These are phyloP conservation scores for Ophiothrix spiculata DNA, from an alignment of 35 echinoderm and acorn worm genomes.

Conservation along the genomic window DNA sequence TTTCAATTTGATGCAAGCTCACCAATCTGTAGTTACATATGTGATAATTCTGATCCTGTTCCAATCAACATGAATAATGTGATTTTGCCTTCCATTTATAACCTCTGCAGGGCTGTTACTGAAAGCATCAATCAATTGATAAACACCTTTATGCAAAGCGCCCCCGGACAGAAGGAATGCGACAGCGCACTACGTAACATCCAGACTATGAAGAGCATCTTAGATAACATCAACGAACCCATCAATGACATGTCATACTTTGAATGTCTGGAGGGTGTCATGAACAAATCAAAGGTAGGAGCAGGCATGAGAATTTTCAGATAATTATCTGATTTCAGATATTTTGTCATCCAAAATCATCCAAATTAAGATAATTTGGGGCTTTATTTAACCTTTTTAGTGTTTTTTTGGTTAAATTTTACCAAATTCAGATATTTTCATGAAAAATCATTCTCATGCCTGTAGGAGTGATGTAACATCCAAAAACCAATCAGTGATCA, in stretches of 20 bases:
- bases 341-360: no score
- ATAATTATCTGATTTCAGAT: no score
- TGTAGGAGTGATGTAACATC: conserved; percentile 63
- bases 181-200: conserved; percentile 90
- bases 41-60: neutral
- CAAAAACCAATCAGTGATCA: conserved; percentile 88
- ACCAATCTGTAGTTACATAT: neutral
- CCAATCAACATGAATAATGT: neutral
- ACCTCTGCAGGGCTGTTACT: conserved; percentile 63
- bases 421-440: no score
- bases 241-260: conserved; percentile 97
- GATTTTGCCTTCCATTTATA: neutral
- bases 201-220: conserved; percentile 80
- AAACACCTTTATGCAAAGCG: conserved; percentile 95
- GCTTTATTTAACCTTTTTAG: no score
- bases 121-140: conserved; percentile 86
- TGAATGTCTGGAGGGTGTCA: conserved; percentile 91
- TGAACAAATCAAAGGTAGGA: conserved; percentile 83
- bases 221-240: conserved; percentile 94
- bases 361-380: no score
- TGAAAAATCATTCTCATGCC: no score
- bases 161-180: conserved; percentile 95
- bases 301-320: no score
- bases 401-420: no score
- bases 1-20: neutral